These are phyloP conservation scores for Camponotus fellah DNA, from an alignment of 2,888 invertebrate species.

Conservation along the genomic window DNA sequence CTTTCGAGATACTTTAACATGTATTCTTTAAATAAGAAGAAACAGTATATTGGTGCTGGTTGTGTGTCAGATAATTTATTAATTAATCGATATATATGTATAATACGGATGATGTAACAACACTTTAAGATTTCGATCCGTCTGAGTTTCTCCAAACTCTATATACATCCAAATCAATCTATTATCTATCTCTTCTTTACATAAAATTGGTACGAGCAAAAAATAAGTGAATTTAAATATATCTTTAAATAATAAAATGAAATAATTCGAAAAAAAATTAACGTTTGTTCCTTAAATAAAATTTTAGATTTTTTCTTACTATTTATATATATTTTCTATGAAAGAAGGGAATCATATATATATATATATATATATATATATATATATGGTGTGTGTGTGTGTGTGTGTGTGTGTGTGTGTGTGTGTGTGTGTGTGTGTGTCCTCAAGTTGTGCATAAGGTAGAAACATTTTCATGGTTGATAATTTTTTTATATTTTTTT, in stretches of 20 bases:
- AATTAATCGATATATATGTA: not conserved
- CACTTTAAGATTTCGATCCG: not conserved
- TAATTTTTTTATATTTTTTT: not conserved
- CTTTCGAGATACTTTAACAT: not conserved
- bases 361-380: not conserved
- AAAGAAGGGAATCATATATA: not conserved
- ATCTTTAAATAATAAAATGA: conserved; percentile 1
- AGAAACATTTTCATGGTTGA: not conserved
- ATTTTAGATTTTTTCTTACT: not conserved
- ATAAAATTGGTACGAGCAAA: not conserved
- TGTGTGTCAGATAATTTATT: not conserved
- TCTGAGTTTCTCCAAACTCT: not conserved
- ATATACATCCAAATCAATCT: not conserved
- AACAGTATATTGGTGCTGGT: not conserved
- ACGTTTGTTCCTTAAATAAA: not conserved
- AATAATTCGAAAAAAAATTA: not conserved
- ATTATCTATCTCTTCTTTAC: not conserved
- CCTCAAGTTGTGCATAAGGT: not conserved
- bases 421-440: too few relatives aligned
- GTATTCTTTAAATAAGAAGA: conserved; percentile 3
- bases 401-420: too few relatives aligned
- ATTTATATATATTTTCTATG: not conserved
- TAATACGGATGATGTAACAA: not conserved
- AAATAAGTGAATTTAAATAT: not conserved
- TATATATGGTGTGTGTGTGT: too few relatives aligned